These are phyloP conservation scores for Phanerotoma sp. DNA, from an alignment of 2,888 invertebrate genomes.

Conservation along the genomic window DNA sequence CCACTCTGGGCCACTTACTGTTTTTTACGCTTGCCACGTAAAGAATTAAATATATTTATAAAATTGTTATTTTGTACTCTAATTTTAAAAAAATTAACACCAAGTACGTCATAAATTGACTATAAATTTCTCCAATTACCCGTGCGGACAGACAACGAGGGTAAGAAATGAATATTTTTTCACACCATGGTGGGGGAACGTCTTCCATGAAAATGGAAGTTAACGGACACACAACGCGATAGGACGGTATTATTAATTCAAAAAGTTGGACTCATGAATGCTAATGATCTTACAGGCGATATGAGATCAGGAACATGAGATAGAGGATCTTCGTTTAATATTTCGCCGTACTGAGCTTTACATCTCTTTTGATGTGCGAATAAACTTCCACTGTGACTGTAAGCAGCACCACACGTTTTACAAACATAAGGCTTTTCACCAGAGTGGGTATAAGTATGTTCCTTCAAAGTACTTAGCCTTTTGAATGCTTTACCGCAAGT, in stretches of 20 bases:
- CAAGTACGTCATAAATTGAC: too few species aligned
- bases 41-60: neutral
- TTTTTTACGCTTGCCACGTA: neutral
- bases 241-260: conserved; percentile 29
- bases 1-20: too few species aligned
- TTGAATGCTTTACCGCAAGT: conserved; percentile 56
- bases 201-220: too few species aligned
- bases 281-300: conserved; percentile 51
- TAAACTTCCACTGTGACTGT: conserved; percentile 55
- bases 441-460: conserved; percentile 55
- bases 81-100: too few species aligned
- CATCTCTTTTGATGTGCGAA: conserved; percentile 56
- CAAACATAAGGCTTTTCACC: conserved; percentile 56
- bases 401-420: conserved; percentile 55
- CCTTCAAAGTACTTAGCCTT: conserved; percentile 54
- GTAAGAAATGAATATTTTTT: too few species aligned
- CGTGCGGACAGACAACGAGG: too few species aligned
- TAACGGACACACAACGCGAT: too few species aligned
- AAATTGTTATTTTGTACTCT: too few species aligned
- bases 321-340: conserved; percentile 48
- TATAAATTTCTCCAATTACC: too few species aligned
- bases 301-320: conserved; percentile 50
- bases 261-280: conserved; percentile 54
- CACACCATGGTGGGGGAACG: too few species aligned
- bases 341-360: conserved; percentile 51